Evolutionary conservation across 2,888 invertebrate genomes (phyloP), one percentile per base, ranked within the genome.

Genomic region (Sinotaia quadrata): DNA sequence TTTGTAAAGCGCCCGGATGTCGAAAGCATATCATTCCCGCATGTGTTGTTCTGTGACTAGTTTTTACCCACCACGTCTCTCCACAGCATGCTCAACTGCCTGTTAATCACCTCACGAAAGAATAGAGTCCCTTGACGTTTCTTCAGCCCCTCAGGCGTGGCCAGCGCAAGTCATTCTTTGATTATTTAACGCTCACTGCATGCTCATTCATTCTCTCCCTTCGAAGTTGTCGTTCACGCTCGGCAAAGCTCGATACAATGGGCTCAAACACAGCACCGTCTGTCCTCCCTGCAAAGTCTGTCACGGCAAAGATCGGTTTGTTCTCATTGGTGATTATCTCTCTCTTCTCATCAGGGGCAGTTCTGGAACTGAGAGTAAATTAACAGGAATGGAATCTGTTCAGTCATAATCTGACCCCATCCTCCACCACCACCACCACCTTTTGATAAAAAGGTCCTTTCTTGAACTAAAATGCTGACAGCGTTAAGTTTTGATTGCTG

Each of bases 211-310:
- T 37, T 29, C 47, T 29, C 36, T 31, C n/a, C 60, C 34, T 49
- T n/a, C 60, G 18, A 54, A 51, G 52, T 63, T 54, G 54, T 54
- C 37, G 36, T 54, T 54, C 41, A 54, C 63, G 54, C 36, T 36
- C 36, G 31, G 52, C 52, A 5, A 15, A 27, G 54, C 27, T 51
- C 63, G 29, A 29, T 24, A 63, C 63, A 63, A 63, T 63, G 63
- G 36, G 54, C 21, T 15, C 63, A 63, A 29, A 63, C 54, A 54
- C 54, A n/a, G 63, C 54, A 63, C 63, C 63, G 63, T 63, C 63
- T 63, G 63, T 63, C 63, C 54, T 44, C 51, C 54, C 54, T 18
- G 31, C 27, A 54, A 54, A 24, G 54, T 54, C 54, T 54, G 54
- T 24, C 54, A 27, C 54, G 5, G 18, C 4, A 18, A n/a, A n/a